Evolutionary conservation across 2,888 invertebrate genomes (phyloP).

Genomic region (Lochmaea capreae): DNA sequence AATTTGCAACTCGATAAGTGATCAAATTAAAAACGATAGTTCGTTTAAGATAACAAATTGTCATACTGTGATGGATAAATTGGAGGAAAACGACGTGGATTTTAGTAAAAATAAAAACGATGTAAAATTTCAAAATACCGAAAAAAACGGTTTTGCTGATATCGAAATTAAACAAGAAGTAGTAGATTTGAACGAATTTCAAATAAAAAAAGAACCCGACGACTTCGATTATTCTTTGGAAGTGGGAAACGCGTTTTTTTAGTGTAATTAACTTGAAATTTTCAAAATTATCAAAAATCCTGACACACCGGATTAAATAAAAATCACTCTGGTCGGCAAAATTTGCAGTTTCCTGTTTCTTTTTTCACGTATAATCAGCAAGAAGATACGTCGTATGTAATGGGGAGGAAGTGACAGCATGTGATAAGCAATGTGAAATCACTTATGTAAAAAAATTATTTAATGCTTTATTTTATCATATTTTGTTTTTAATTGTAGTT

Average conservation of each 20-base stretch:
- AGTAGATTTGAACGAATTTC: conserved; percentile 1
- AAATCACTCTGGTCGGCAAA: too few species aligned
- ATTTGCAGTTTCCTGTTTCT: too few species aligned
- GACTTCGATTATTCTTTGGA: not conserved
- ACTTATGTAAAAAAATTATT: too few species aligned
- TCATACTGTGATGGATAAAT: not conserved
- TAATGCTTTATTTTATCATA: too few species aligned
- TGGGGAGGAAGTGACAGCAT: too few species aligned
- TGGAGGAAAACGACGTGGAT: not conserved
- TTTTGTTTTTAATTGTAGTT: too few species aligned
- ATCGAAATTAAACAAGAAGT: conserved; percentile 10
- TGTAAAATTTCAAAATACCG: not conserved
- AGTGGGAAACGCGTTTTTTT: not conserved
- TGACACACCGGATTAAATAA: too few species aligned
- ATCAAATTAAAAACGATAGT: not conserved
- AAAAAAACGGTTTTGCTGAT: not conserved
- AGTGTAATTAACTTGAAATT: not conserved
- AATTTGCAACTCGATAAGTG: not conserved
- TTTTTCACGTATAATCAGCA: too few species aligned
- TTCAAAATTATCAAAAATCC: not conserved
- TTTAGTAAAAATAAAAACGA: not conserved
- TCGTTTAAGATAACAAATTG: conserved; percentile 1
- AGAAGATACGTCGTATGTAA: too few species aligned
- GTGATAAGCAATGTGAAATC: too few species aligned
- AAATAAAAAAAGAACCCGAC: conserved; percentile 10